Conservation (phyloP, 1,140 invertebrate species). For the Ceratina japonica region DNA sequence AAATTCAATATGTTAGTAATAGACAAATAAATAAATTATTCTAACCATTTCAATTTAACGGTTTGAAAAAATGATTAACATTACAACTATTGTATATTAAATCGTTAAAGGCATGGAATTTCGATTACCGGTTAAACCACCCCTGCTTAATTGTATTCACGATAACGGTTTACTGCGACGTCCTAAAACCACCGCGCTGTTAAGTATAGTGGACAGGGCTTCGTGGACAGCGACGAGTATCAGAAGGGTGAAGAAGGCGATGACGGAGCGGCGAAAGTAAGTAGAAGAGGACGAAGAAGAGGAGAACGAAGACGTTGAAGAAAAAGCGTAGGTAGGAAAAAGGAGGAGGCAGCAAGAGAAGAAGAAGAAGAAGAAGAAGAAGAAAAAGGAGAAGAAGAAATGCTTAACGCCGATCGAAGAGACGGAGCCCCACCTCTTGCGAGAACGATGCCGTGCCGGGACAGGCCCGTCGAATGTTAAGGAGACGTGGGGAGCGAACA, state of each 20-base stretch:
- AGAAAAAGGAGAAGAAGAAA: constrained; percentile 59
- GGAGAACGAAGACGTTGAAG: not conserved
- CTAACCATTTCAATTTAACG: too few relatives aligned
- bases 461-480: constrained; percentile 76
- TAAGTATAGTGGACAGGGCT: constrained; percentile 40
- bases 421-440: constrained; percentile 69
- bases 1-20: too few relatives aligned
- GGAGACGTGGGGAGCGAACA: constrained; percentile 67
- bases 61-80: too few relatives aligned
- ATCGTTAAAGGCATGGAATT: not conserved
- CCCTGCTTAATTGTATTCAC: constrained; percentile 10
- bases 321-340: constrained; percentile 32
- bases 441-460: constrained; percentile 65
- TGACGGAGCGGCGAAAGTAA: constrained; percentile 34
- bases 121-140: constrained; percentile 7
- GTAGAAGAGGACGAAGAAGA: constrained; percentile 21
- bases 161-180: constrained; percentile 32
- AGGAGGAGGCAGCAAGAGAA: constrained; percentile 17
- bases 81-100: too few relatives aligned
- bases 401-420: constrained; percentile 68
- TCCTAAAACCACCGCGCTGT: constrained; percentile 44
- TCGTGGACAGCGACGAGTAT: constrained; percentile 3
- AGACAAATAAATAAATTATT: too few relatives aligned
- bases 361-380: constrained; percentile 33
- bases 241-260: constrained; percentile 42